phyloP scores from a whole-genome alignment of 2,888 invertebrate genomes.

The Tenthredo distinguenda region DNA sequence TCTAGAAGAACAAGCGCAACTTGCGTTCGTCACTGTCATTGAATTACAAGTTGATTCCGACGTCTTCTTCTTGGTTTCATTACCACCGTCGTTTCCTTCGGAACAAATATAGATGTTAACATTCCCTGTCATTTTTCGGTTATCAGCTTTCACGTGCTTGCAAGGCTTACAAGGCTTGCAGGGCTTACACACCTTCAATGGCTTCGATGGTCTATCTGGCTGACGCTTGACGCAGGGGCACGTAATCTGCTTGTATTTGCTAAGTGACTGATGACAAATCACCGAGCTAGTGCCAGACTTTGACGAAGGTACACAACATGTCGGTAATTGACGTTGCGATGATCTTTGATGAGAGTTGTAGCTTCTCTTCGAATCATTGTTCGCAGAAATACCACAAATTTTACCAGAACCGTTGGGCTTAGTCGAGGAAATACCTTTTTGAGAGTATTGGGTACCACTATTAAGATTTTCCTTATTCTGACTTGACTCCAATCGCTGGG shows the following conservation, averaged over 20 bases:
- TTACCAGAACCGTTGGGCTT: background rate
- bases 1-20: slow-evolving; percentile 51
- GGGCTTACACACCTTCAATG: background rate
- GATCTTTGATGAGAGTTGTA: background rate
- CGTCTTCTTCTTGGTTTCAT: slow-evolving; percentile 48
- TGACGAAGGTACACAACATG: background rate
- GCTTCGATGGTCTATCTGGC: background rate
- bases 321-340: background rate
- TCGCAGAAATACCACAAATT: background rate
- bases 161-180: slow-evolving; percentile 22
- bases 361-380: slow-evolving; percentile 6
- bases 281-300: slow-evolving; percentile 22
- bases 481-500: background rate
- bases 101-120: slow-evolving; percentile 73
- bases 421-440: background rate
- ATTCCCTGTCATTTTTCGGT: slow-evolving; percentile 70
- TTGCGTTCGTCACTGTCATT: slow-evolving; percentile 43
- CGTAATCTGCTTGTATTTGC: background rate
- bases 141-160: slow-evolving; percentile 58
- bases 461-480: slow-evolving; percentile 30
- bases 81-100: slow-evolving; percentile 63
- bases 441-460: background rate
- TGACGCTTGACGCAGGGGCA: slow-evolving; percentile 1
- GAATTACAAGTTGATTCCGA: slow-evolving; percentile 35
- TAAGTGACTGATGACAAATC: slow-evolving; percentile 21